Percentiles rank a stretch among this genome's conserved stretches.
phyloP scores from a whole-genome alignment of 2,888 invertebrate species.

The Melieria crassipennis region DNA sequence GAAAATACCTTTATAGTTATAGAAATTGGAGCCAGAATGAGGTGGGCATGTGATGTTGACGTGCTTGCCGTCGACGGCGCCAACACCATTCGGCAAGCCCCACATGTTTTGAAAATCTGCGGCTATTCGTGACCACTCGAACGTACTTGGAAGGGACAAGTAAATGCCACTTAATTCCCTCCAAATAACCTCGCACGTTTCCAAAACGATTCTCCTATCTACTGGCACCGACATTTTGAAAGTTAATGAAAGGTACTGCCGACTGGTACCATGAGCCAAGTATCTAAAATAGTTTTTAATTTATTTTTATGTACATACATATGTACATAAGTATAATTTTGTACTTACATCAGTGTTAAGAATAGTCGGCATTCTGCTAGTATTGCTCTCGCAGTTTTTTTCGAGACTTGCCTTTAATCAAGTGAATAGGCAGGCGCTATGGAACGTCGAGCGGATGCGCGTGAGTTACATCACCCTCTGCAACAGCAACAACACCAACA shows the following conservation, averaged over 20 bases:
- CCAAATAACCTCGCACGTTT: conserved; percentile 26
- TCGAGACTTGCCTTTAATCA: not conserved
- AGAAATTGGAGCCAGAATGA: conserved; percentile 28
- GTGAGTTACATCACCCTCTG: too few species aligned
- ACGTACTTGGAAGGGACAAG: conserved; percentile 8
- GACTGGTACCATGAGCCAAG: conserved; percentile 26
- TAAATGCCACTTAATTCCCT: conserved; percentile 10
- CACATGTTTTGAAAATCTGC: conserved; percentile 30
- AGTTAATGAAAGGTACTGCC: conserved; percentile 11
- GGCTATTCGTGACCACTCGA: conserved; percentile 24
- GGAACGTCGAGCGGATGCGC: too few species aligned
- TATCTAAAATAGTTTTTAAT: conserved; percentile 30
- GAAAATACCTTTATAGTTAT: conserved; percentile 35
- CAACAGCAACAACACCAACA: too few species aligned
- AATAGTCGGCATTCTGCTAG: not conserved
- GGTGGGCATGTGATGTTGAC: conserved; percentile 34
- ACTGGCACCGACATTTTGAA: conserved; percentile 21
- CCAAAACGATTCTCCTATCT: conserved; percentile 8
- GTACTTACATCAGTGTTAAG: not conserved
- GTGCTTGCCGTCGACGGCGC: conserved; percentile 39
- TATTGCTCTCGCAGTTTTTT: conserved; percentile 3
- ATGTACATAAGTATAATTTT: not conserved
- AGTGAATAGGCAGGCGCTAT: not conserved
- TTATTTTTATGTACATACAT: not conserved
- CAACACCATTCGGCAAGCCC: conserved; percentile 39